These are phyloP conservation scores for Mesembrinibis cayennensis DNA, from an alignment of 2,113 vertebrate species.

Conservation along the genomic window DNA sequence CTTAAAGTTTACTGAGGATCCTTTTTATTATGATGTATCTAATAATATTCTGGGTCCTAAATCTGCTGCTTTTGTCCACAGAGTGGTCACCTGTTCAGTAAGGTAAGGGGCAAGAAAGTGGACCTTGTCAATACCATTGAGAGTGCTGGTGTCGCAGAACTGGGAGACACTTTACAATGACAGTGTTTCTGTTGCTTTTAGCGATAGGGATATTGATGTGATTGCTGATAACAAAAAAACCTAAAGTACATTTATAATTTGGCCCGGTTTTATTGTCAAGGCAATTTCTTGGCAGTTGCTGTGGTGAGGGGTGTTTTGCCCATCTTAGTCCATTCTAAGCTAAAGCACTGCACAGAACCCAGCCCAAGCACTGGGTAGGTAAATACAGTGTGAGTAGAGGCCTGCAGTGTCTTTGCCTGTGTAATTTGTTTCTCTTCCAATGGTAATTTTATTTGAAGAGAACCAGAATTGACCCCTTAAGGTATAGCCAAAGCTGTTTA, in stretches of 20 bases:
- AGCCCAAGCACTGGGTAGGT: neutral
- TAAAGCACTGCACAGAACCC: neutral
- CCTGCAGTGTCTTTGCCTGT: neutral
- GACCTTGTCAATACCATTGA: neutral
- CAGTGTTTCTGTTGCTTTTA: neutral
- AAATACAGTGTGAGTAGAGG: neutral
- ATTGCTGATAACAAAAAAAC: neutral
- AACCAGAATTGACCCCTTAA: slow-evolving; percentile 26
- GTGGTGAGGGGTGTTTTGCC: neutral
- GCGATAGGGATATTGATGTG: neutral
- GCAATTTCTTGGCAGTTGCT: neutral
- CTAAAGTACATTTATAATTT: neutral
- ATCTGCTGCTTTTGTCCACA: neutral
- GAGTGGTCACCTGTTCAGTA: neutral
- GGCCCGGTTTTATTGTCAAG: neutral
- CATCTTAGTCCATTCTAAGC: neutral
- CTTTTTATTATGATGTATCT: neutral
- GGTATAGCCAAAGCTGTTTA: neutral
- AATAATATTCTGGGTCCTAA: neutral
- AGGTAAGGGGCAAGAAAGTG: neutral
- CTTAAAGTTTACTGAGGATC: neutral
- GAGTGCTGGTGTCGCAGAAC: neutral
- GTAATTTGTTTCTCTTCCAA: slow-evolving; percentile 48
- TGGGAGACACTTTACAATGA: neutral
- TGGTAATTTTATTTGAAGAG: slow-evolving; percentile 38